phyloP scores from a whole-genome alignment of 1,140 invertebrate species.

The Macrostomum lignano region DNA sequence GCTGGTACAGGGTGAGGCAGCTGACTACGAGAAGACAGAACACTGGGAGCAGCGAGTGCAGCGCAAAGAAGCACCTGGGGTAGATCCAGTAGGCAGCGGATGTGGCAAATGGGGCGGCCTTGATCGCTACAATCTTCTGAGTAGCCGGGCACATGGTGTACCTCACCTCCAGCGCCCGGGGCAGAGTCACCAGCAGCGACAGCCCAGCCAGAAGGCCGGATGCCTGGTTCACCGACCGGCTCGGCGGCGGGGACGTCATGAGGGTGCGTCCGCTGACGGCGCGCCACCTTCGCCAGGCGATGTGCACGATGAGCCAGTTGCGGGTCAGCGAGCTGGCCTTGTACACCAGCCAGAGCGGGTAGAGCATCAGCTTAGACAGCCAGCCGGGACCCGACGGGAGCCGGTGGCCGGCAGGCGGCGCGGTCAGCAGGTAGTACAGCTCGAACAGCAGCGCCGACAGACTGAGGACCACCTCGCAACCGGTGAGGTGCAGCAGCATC shows the following conservation, averaged over 20 bases:
- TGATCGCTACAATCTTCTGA: background rate
- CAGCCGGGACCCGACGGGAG: background rate
- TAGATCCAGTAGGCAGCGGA: background rate
- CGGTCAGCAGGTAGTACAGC: background rate
- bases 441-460: background rate
- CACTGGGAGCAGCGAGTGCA: background rate
- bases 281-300: slow-evolving; percentile 1
- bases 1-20: background rate
- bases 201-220: background rate
- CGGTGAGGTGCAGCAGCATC: background rate
- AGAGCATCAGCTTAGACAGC: background rate
- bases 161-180: background rate
- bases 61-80: background rate
- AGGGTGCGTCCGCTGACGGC: background rate
- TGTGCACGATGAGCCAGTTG: background rate
- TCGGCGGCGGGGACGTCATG: background rate
- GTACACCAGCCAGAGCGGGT: background rate
- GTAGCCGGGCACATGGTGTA: background rate
- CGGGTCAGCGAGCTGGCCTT: background rate
- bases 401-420: background rate
- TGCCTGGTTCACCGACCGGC: background rate
- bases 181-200: background rate
- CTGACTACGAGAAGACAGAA: background rate
- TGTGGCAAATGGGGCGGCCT: background rate
- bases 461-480: background rate